Base-by-base conservation (phyloP, 2,113 vertebrate genomes). In the Lucifuga dentata region DNA sequence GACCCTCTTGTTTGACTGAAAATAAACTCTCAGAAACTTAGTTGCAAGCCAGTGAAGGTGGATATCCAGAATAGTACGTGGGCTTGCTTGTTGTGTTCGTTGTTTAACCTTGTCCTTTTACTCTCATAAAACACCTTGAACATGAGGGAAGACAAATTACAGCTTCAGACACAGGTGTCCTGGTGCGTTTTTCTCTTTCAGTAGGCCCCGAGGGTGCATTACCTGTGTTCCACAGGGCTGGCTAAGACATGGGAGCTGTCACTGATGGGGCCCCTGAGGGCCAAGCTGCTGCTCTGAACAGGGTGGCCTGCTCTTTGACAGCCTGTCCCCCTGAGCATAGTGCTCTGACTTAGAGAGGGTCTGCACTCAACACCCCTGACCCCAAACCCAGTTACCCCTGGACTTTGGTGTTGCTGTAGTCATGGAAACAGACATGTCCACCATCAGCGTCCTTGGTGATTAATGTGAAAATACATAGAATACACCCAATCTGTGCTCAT, bases 111-210 rank as follows among this genome's bases (percentile, higher is more conserved):
- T 88, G 88, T 91, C 85, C 77, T 90, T 74, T 76, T 76, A 81
- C 81, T 82, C 88, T 91, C 87, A 90, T 92, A 91, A 93, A 92
- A 92, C 90, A 90, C 85, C 83, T 88, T 86, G 86, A 91, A 92
- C 91, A 92, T 78, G 85, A 87, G 86, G 85, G 76, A 90, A 92
- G 90, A 92, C 93, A 92, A 93, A 93, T 92, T 91, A 91, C 89
- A 87, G 85, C 86, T 85, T 85, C 80, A 86, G 73, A 89, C 78
- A 50, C 90, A 91, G 92, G 90, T 92, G 90, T 92, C 82, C 75
- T 32, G 20, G 73, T 84, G 63, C 36, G 45, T 81, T 83, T 75
- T 75, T 84, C 73, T 83, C 69, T 78, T 67, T 75, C 68, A 71
- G 71, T 63, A 32, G 70, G 66, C 74, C 86, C 85, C 69, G 66